Percentiles rank a stretch among this genome's conserved stretches.
Evolutionary conservation across 2,113 vertebrate species (phyloP).

Genomic region (Cygnus buccinator): DNA sequence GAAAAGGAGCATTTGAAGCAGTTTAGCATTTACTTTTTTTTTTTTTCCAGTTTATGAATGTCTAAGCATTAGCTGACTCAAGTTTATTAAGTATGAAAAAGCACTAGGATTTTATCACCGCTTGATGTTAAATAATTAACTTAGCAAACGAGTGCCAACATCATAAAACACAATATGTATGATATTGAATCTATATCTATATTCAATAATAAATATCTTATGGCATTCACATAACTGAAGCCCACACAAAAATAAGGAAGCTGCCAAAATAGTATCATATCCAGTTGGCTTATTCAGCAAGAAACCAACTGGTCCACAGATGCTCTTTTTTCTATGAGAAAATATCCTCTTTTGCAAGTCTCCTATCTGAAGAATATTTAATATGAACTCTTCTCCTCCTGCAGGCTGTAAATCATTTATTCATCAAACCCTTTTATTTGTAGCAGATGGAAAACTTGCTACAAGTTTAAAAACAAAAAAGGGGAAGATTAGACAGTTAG

Average conservation of each 20-base stretch:
- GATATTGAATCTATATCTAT: neutral
- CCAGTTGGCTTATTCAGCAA: slow-evolving; percentile 49
- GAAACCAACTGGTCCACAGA: slow-evolving; percentile 60
- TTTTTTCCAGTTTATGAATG: neutral
- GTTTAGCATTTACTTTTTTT: neutral
- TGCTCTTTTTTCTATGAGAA: slow-evolving; percentile 46
- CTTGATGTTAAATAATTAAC: slow-evolving; percentile 39
- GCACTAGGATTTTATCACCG: neutral
- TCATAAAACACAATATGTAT: neutral
- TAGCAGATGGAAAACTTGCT: slow-evolving; percentile 37
- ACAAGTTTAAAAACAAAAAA: slow-evolving; percentile 47
- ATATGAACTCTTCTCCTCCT: slow-evolving; percentile 33
- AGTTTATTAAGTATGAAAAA: slow-evolving; percentile 9
- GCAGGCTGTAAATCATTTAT: slow-evolving; percentile 67
- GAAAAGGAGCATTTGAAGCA: neutral
- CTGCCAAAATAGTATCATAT: slow-evolving; percentile 36
- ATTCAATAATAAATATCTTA: slow-evolving; percentile 37
- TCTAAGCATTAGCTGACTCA: neutral
- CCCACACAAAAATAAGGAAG: slow-evolving; percentile 39
- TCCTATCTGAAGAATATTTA: slow-evolving; percentile 39
- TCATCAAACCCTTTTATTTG: slow-evolving; percentile 60
- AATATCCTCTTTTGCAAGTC: slow-evolving; percentile 22
- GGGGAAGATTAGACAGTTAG: slow-evolving; percentile 10
- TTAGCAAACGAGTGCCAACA: neutral
- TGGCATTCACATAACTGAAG: slow-evolving; percentile 10